Evolutionary conservation across 2,888 invertebrate genomes (phyloP), one percentile per base, ranked within the genome.

Genomic region (Synergus japonicus): DNA sequence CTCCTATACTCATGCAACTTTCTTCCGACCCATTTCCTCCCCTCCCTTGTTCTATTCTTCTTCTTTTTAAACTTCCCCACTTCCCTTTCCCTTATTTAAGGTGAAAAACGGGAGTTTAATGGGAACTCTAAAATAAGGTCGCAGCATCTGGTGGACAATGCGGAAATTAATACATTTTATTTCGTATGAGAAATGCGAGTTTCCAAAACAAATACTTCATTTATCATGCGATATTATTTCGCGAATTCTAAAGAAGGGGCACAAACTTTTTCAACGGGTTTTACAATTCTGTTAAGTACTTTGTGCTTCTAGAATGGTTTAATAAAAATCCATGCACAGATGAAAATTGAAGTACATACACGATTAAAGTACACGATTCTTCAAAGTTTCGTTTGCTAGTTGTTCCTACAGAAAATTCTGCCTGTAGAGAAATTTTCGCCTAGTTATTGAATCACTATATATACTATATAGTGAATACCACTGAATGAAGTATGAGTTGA

Each of bases 81-180:
- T 18, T 44, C 66, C 12, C 10, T 37, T 37, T 37, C 37, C 37
- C 37, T 37, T 37, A 12, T 44, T 12, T n/a, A 41, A 66, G n/a
- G 12, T 66, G 18, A 66, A 66, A 66, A 66, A 66, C 66, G 66
- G 66, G 18, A 43, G n/a, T 66, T 66, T 66, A 66, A 66, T 66
- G 41, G 9, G 12, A 66, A 44, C n/a, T 66, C 43, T 44, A 37
- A 66, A 66, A 66, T 66, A 43, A 66, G 43, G 18, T 43, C 41
- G 43, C 41, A 66, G 37, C 18, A 15, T 43, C 66, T 66, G 43
- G 15, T 18, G 18, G 58, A 58, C 58, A 18, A 58, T 58, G 18
- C 18, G 58, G 58, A 58, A 58, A 58, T 58, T 58, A 58, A 58
- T 58, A 58, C 58, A 58, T 58, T 58, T 58, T 58, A 58, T 58